Percentiles rank a stretch among this genome's conserved stretches.
phyloP scores from a whole-genome alignment of 2,797 vertebrate genomes.

The Poecilia gillii region DNA sequence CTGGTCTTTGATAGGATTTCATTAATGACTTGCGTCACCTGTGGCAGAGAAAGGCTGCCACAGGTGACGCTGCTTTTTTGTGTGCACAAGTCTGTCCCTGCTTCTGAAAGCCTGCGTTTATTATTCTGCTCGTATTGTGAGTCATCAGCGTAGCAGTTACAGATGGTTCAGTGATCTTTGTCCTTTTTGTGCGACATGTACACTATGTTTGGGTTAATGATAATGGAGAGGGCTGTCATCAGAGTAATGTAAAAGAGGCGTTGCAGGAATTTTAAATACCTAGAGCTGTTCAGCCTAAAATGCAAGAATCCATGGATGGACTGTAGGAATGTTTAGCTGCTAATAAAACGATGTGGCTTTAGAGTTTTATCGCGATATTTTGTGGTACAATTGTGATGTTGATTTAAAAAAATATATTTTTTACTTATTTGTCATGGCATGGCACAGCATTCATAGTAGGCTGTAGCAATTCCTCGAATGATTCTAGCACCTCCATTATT shows the following conservation, averaged over 20 bases:
- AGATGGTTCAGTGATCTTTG: constrained; percentile 7
- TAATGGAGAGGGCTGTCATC: not conserved
- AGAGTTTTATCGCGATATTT: too few species aligned
- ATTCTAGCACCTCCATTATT: too few species aligned
- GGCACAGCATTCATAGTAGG: too few species aligned
- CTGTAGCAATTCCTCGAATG: too few species aligned
- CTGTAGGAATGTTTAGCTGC: not conserved
- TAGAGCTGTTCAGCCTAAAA: not conserved
- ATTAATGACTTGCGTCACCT: constrained; percentile 34
- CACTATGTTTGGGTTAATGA: constrained; percentile 1
- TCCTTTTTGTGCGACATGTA: constrained; percentile 23
- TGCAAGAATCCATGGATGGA: not conserved
- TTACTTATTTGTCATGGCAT: too few species aligned
- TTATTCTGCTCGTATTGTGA: constrained; percentile 47
- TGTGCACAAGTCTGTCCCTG: constrained; percentile 25
- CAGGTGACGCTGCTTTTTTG: too few species aligned
- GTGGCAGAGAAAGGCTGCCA: constrained; percentile 24
- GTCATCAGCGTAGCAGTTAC: constrained; percentile 35
- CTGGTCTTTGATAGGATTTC: constrained; percentile 24
- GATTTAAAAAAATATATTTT: too few species aligned
- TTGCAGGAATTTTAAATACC: not conserved
- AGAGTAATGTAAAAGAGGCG: not conserved
- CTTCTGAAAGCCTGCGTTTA: constrained; percentile 48
- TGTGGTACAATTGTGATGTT: too few species aligned
- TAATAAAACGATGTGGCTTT: not conserved